Conservation (phyloP, 2,797 vertebrate species). For the Spizella passerina region DNA sequence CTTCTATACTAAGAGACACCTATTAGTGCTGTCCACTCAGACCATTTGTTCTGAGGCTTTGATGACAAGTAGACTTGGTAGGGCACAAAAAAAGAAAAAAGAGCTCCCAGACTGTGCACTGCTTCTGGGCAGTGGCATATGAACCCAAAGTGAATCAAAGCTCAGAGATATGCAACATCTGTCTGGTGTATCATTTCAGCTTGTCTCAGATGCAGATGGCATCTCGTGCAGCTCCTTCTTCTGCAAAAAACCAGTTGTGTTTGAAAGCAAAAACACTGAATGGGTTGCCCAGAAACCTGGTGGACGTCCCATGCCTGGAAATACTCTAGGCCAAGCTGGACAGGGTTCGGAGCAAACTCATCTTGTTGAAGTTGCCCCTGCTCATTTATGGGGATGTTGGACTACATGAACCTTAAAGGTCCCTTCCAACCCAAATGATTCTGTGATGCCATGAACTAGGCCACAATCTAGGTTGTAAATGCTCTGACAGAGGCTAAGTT, state of each 20-base stretch:
- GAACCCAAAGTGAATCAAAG: background rate
- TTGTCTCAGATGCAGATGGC: background rate
- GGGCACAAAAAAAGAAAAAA: background rate
- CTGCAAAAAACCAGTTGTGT: background rate
- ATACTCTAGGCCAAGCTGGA: background rate
- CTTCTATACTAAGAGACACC: background rate
- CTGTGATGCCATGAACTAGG: background rate
- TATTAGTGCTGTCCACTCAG: background rate
- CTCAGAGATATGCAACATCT: background rate
- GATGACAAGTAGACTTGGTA: background rate
- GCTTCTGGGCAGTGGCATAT: background rate
- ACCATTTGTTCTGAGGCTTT: background rate
- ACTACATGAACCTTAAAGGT: background rate
- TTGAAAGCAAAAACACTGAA: background rate
- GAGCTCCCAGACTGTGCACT: too few species aligned
- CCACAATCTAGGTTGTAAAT: background rate
- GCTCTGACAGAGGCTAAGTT: background rate
- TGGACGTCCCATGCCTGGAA: background rate
- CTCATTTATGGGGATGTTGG: background rate
- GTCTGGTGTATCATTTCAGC: background rate
- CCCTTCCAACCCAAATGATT: background rate
- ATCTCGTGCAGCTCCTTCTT: background rate
- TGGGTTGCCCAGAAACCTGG: background rate
- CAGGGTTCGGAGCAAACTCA: background rate
- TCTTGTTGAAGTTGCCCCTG: background rate